These are phyloP conservation scores for Pipra filicauda DNA, from an alignment of 2,113 vertebrate species.

Conservation along the genomic window DNA sequence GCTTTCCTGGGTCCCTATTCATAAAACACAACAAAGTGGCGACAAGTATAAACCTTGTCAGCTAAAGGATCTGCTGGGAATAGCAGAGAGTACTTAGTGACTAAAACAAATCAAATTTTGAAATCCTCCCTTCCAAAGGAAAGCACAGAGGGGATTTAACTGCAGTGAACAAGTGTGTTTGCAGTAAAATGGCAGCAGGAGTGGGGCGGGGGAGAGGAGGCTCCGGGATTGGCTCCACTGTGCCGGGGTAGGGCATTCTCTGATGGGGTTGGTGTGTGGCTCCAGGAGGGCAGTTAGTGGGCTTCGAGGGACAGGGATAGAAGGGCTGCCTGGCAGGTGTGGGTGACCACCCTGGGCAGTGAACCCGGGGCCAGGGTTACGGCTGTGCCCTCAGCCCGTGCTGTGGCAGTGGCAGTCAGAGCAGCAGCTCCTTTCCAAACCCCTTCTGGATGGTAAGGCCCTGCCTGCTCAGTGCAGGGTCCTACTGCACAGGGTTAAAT, in stretches of 20 bases:
- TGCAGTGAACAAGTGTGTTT: neutral
- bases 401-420: neutral
- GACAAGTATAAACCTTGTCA: slow-evolving; percentile 30
- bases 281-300: neutral
- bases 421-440: neutral
- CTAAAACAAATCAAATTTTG: slow-evolving; percentile 53
- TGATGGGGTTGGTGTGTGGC: neutral
- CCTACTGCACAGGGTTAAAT: neutral
- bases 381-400: neutral
- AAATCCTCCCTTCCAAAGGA: slow-evolving; percentile 31
- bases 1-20: slow-evolving; percentile 17
- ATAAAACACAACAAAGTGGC: slow-evolving; percentile 30
- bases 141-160: neutral
- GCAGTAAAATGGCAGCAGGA: neutral
- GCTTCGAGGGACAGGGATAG: neutral
- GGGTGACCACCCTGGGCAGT: neutral
- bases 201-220: neutral
- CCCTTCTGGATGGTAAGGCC: neutral
- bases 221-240: neutral
- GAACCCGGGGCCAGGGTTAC: fast-evolving
- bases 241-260: fast-evolving
- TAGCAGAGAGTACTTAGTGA: slow-evolving; percentile 7
- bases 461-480: neutral
- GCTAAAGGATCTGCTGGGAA: slow-evolving; percentile 52
- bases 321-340: neutral